phyloP scores from a whole-genome alignment of 2,797 vertebrate species.

The Enteromius mattozi region DNA sequence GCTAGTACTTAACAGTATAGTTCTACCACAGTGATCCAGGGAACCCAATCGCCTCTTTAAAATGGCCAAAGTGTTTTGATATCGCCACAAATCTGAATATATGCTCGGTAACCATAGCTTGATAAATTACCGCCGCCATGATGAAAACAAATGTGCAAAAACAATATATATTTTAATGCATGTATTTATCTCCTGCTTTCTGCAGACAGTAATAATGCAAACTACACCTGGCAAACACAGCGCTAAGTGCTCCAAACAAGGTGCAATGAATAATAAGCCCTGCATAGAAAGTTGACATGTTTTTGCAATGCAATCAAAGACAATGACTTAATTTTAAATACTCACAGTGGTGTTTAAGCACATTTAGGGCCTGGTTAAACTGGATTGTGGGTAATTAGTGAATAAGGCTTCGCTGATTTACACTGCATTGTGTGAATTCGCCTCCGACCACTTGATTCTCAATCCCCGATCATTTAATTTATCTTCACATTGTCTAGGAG shows the following conservation, averaged over 20 bases:
- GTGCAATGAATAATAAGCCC: not conserved
- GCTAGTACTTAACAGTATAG: not conserved
- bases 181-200: not conserved
- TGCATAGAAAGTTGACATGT: not conserved
- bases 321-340: conserved; percentile 7
- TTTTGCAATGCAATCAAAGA: conserved; percentile 3
- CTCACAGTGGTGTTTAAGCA: not conserved
- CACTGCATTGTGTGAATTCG: not conserved
- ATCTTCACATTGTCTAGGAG: conserved; percentile 9
- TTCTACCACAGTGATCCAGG: not conserved
- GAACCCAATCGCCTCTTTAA: not conserved
- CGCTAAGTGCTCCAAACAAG: not conserved
- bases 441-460: not conserved
- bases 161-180: not conserved
- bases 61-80: not conserved
- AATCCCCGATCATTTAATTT: not conserved
- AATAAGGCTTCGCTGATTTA: not conserved
- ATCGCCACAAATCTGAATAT: not conserved
- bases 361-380: not conserved
- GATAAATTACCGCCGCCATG: not conserved
- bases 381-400: not conserved
- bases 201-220: conserved; percentile 12
- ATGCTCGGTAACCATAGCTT: not conserved
- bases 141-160: not conserved
- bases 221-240: not conserved